Evolutionary conservation across 2,888 invertebrate species (phyloP), one percentile per base, ranked within the genome.

Genomic region (Watsonalla cultraria): DNA sequence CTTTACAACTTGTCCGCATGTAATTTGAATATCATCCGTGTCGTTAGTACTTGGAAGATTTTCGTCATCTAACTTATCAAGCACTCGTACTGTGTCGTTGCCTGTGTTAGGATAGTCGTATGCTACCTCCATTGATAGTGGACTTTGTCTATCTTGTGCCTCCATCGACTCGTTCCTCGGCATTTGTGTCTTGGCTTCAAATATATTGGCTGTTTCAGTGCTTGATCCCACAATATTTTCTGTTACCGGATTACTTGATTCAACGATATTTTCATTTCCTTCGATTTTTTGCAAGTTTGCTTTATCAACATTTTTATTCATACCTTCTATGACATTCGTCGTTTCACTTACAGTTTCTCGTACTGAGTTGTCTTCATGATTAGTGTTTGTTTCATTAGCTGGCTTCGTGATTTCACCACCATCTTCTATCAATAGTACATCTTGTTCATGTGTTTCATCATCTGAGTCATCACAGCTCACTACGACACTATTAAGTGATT

Each of bases 21-120:
- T 86, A 50, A 90, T 88, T 59, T 84, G 82, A 5, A 88, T 64
- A 59, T 90, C 90, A 59, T 90, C 89, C 0, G 84, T 85, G 7
- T 88, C 89, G 58, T 81, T 86, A 0, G 82, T 81, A 54, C 83
- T 82, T 0, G 90, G 87, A 11, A 89, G 64, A 53, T 82, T 82
- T 39, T 87, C 86, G 11, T 81, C 84, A 6, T 86, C 84, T n/a
- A 73, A 64, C 62, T 74, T 82, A 8, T 86, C 88, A 13, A 87
- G 49, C 2, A 77, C 61, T 4, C 70, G 66, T 0, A 83, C 74
- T 64, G 74, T 77, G 7, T 71, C 71, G 37, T 59, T 66, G 0
- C 63, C 72, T 6, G 72, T 66, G 48, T 76, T 78, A 6, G 80
- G 74, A 55, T 74, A 75, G 57, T 86, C 85, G 51, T 85, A 86